Evolutionary conservation across 2,797 vertebrate species (phyloP).

Genomic region (Sebastes matsubarae): DNA sequence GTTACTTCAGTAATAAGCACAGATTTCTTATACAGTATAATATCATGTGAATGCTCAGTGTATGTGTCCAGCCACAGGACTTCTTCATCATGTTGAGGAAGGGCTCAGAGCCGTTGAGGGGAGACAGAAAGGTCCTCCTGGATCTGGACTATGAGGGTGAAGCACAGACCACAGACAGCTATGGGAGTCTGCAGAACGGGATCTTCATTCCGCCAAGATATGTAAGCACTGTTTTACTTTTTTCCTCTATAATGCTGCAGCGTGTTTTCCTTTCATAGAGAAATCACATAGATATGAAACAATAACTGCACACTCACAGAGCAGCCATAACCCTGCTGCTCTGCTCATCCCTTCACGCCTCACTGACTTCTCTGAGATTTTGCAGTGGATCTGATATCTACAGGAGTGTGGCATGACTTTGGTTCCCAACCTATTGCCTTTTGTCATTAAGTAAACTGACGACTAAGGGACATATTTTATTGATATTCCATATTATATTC

Average conservation of each 20-base stretch:
- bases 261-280: background rate
- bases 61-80: conserved; percentile 2
- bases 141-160: conserved; percentile 71
- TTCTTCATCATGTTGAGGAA: conserved; percentile 76
- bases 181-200: conserved; percentile 81
- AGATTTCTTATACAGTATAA: background rate
- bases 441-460: no score
- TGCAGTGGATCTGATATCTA: conserved; percentile 16
- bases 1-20: conserved; percentile 16
- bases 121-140: conserved; percentile 82
- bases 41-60: conserved; percentile 1
- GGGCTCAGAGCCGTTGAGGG: conserved; percentile 66
- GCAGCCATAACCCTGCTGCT: background rate
- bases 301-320: background rate
- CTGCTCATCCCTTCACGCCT: conserved; percentile 18
- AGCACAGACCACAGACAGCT: conserved; percentile 70
- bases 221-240: conserved; percentile 68
- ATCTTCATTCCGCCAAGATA: conserved; percentile 76
- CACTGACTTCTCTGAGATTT: conserved; percentile 27
- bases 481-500: no score
- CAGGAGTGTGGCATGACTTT: background rate
- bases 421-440: background rate
- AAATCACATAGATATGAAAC: background rate
- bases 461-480: no score
- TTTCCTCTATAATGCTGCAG: background rate